Percentiles rank a stretch among this genome's conserved stretches.
Conservation (phyloP, 2,888 invertebrate genomes). For the Magallana nippona region DNA sequence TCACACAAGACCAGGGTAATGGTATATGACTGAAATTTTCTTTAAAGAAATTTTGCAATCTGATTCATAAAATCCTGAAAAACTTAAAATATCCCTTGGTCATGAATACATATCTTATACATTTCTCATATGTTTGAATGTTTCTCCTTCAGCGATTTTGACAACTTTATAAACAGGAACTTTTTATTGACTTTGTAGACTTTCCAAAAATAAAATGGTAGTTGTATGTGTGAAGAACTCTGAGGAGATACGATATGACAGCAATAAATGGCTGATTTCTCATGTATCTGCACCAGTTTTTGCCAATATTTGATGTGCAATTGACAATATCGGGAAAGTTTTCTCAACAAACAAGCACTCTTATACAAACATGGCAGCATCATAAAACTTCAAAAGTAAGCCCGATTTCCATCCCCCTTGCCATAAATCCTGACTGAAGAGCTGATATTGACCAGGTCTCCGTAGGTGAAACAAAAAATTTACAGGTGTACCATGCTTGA, state of each 20-base stretch:
- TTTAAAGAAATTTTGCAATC: background rate
- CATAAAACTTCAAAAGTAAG: constrained; percentile 29
- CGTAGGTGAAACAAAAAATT: constrained; percentile 12
- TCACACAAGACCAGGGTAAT: too few species aligned
- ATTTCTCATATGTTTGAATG: too few species aligned
- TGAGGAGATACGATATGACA: background rate
- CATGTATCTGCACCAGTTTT: constrained; percentile 8
- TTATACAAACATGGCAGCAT: constrained; percentile 14
- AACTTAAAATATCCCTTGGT: background rate
- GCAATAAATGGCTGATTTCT: background rate
- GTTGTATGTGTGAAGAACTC: constrained; percentile 5
- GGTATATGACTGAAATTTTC: too few species aligned
- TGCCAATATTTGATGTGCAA: constrained; percentile 8
- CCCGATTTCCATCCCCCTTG: background rate
- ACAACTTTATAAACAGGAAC: background rate
- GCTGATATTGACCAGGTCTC: constrained; percentile 15
- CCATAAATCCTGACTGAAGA: constrained; percentile 3
- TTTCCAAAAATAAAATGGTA: constrained; percentile 15
- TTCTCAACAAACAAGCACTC: constrained; percentile 29
- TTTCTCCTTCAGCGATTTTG: background rate
- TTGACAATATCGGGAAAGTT: constrained; percentile 28
- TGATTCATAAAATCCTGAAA: background rate
- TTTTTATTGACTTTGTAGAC: constrained; percentile 5
- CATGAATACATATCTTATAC: background rate
- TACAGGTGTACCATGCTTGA: constrained; percentile 22